Base-by-base conservation (phyloP, 2,888 invertebrate genomes). In the Blomia tropicalis region DNA sequence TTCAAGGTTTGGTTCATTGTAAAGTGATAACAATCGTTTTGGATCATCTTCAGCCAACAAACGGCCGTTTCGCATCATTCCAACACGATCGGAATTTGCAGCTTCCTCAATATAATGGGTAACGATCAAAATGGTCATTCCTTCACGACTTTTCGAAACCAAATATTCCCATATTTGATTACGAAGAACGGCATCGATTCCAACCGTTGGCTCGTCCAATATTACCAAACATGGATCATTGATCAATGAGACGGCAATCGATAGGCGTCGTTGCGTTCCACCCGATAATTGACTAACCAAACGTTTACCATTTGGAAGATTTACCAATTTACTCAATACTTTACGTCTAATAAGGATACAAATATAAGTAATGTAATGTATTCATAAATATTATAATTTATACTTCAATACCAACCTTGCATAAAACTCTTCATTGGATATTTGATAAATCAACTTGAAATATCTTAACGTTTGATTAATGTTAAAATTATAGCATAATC, bases 31-130 rank as follows among this genome's bases (percentile, higher is more conserved):
- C 25, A 64, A 30, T 25, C 29, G 7, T 36, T 41, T 2, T 19
- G 64, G 64, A 43, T 51, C 25, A 14, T 59, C 59, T 59, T 64
- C 62, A 0, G 58, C 64, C 22, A 64, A 17, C 1, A 64, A 27
- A 14, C 53, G 29, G 27, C 64, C 64, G 30, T 64, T 59, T 43
- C 64, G 58, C 62, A 64, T 53, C 17, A 64, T 29, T 4, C 64
- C 64, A 5, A 64, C 64, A 29, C 25, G 54, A 32, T 59, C 32
- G 5, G 64, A 60, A 25, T 59, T 62, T 1, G 32, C 23, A 11
- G 64, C 64, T 43, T 64, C 64, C 43, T 64, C 62, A 51, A 64
- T 64, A 58, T 64, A 64, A 36, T 64, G 64, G 1, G 64, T 64
- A 1, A 61, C 61, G n/a, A 64, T 36, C 2, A 64, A 25, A 17